Base-by-base conservation (phyloP, 1,140 invertebrate species). In the Amyelois transitella region DNA sequence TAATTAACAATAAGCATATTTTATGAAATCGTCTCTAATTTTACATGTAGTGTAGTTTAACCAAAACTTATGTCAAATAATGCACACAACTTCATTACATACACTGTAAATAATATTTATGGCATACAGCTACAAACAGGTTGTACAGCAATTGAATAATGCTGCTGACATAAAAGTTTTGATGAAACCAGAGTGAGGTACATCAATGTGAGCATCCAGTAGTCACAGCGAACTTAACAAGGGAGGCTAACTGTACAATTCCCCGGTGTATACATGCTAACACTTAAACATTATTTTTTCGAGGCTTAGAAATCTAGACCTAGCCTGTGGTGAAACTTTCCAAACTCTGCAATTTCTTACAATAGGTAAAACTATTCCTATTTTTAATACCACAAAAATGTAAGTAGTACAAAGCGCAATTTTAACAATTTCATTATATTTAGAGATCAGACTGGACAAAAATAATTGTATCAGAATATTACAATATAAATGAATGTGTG, bases 171-270 rank as follows among this genome's bases (percentile, higher is more conserved):
- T 72, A 75, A 58, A 64, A 78, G 74, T 84, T 84, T 84, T 78
- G 72, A 79, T 72, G 58, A 77, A 86, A 82, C 73, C 70, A 78
- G 45, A 65, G 65, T 66, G 66, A 82, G 69, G 75, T 83, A 86
- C 63, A 77, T 76, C 61, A 73, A 59, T 67, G 72, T 84, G 79
- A 84, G 81, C 83, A 83, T 84, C 75, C 84, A 79, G 76, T 70
- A 72, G 84, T 84, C 81, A 84, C 81, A 84, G 84, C 77, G 82
- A 87, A 86, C 84, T 86, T 87, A 87, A 86, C 79, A 70, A 86
- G 85, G 84, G 82, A 88, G 85, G 82, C 85, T 88, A 88, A 86
- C 85, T 88, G 85, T 88, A 88, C 85, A 88, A 88, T 85, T 85
- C 85, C 82, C 84, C 72, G 67, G 75, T 86, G 78, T 72, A 88